phyloP scores from a whole-genome alignment of 1,140 invertebrate species.

The Micrasema longulum region DNA sequence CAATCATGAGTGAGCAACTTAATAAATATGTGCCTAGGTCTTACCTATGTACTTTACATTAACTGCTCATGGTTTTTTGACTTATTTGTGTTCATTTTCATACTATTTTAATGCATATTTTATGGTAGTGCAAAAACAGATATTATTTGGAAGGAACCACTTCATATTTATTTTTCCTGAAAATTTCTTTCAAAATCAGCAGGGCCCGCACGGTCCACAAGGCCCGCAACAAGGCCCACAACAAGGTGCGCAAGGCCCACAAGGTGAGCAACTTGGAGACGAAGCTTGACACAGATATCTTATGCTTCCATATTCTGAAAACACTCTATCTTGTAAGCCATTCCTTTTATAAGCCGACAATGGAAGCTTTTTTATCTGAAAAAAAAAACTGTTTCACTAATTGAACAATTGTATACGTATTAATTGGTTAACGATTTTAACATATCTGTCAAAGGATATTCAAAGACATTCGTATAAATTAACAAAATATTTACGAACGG shows the following conservation, averaged over 20 bases:
- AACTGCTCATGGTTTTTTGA: too few relatives aligned
- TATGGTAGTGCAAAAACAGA: too few relatives aligned
- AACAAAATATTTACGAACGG: constrained; percentile 56
- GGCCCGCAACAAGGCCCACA: constrained; percentile 9
- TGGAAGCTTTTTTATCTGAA: constrained; percentile 64
- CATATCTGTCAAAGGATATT: background rate
- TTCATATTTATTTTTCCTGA: too few relatives aligned
- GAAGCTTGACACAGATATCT: constrained; percentile 62
- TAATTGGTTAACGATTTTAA: background rate
- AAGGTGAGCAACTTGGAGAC: constrained; percentile 54
- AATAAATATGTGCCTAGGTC: too few relatives aligned
- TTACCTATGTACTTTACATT: too few relatives aligned
- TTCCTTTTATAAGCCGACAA: constrained; percentile 67
- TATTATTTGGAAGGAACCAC: too few relatives aligned
- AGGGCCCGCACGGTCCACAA: too few relatives aligned
- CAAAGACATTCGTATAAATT: background rate
- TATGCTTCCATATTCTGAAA: constrained; percentile 64
- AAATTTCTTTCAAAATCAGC: too few relatives aligned
- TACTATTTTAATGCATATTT: too few relatives aligned
- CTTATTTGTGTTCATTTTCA: too few relatives aligned
- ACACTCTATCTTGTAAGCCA: constrained; percentile 65
- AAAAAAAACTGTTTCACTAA: constrained; percentile 43
- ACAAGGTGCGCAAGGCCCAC: constrained; percentile 58
- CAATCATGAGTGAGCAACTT: too few relatives aligned
- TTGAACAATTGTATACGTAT: background rate